Evolutionary conservation across 1,140 invertebrate species (phyloP).

Genomic region (Hyposmocoma kahamanoa): DNA sequence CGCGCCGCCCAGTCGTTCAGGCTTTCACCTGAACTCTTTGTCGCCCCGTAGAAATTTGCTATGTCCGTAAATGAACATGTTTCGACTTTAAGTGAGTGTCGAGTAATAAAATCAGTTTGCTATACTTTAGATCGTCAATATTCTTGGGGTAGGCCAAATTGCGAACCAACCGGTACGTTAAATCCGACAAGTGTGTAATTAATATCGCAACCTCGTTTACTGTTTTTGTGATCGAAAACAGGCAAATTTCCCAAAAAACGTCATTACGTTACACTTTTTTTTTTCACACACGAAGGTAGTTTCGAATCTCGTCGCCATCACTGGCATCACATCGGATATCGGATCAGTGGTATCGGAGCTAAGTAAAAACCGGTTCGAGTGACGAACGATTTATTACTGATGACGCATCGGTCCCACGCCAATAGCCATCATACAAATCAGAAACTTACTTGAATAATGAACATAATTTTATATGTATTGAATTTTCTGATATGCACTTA

Average conservation of each 20-base stretch:
- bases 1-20: slow-evolving; percentile 15
- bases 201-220: slow-evolving; percentile 8
- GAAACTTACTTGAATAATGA: too few species aligned
- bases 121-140: slow-evolving; percentile 1
- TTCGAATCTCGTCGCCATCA: too few species aligned
- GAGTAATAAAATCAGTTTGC: slow-evolving; percentile 6
- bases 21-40: slow-evolving; percentile 3
- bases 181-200: slow-evolving; percentile 9
- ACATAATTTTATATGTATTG: too few species aligned
- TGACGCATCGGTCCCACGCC: too few species aligned
- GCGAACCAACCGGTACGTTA: slow-evolving; percentile 10
- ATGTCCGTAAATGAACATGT: slow-evolving; percentile 11
- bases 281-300: too few species aligned
- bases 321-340: too few species aligned
- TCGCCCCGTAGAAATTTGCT: slow-evolving; percentile 12
- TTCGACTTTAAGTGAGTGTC: slow-evolving; percentile 13
- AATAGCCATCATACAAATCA: too few species aligned
- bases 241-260: slow-evolving; percentile 9
- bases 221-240: slow-evolving; percentile 10
- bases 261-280: too few species aligned
- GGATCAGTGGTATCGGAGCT: too few species aligned
- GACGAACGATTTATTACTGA: too few species aligned
- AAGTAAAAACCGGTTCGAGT: too few species aligned
- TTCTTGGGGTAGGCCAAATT: slow-evolving; percentile 11
- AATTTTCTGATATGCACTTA: too few species aligned